phyloP scores from a whole-genome alignment of 2,888 invertebrate genomes.

The Gastrophysa polygoni region DNA sequence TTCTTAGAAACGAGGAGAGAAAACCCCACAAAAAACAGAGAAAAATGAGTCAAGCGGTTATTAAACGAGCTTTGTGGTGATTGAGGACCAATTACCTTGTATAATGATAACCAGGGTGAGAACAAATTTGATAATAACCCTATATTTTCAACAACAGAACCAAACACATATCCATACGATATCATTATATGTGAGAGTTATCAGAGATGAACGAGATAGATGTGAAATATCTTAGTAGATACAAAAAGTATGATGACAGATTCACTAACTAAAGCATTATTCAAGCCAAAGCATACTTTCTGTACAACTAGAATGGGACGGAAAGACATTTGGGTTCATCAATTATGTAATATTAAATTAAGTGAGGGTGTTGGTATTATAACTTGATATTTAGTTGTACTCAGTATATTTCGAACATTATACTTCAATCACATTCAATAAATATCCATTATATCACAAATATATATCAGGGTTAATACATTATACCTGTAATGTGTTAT shows the following conservation, averaged over 20 bases:
- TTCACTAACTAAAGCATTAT: not conserved
- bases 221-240: not conserved
- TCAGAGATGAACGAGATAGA: not conserved
- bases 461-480: no score
- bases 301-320: not conserved
- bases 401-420: no score
- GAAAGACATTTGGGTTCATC: not conserved
- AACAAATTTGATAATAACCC: slow-evolving; percentile 1
- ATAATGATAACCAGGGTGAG: not conserved
- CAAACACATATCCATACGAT: not conserved
- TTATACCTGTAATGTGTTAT: no score
- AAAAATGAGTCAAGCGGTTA: no score
- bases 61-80: not conserved
- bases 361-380: not conserved
- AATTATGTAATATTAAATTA: not conserved
- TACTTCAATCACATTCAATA: no score
- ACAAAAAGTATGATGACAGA: not conserved
- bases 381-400: not conserved
- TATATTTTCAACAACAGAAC: not conserved
- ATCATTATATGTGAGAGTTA: slow-evolving; percentile 1
- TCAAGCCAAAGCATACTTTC: not conserved
- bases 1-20: no score
- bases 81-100: not conserved
- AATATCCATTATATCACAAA: no score
- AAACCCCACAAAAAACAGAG: no score